Percentiles rank a stretch among this genome's conserved stretches.
phyloP scores from a whole-genome alignment of 2,888 invertebrate genomes.

The Xanthia icteritia region DNA sequence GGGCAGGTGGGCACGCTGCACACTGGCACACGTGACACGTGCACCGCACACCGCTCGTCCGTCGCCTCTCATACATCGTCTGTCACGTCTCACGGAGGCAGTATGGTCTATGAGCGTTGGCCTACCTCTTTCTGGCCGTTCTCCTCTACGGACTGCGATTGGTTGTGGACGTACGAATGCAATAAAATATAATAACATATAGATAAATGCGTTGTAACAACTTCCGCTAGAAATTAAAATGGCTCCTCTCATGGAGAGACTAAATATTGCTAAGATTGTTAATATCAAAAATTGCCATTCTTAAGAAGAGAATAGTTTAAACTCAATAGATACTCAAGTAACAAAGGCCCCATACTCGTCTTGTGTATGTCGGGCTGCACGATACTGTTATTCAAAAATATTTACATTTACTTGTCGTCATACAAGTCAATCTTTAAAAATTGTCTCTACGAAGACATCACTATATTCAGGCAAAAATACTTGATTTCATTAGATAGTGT shows the following conservation, averaged over 20 bases:
- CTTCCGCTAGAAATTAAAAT: constrained; percentile 85
- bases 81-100: constrained; percentile 76
- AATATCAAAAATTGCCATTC: constrained; percentile 84
- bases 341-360: constrained; percentile 87
- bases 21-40: constrained; percentile 30
- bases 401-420: constrained; percentile 88
- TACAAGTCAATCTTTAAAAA: constrained; percentile 86
- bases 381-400: constrained; percentile 84
- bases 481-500: constrained; percentile 86
- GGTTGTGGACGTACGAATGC: constrained; percentile 90
- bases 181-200: constrained; percentile 90
- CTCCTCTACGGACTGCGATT: constrained; percentile 91
- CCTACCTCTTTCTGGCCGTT: constrained; percentile 90
- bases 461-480: constrained; percentile 89
- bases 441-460: constrained; percentile 89
- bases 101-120: constrained; percentile 82
- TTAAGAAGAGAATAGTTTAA: constrained; percentile 82
- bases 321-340: constrained; percentile 84
- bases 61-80: constrained; percentile 75
- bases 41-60: constrained; percentile 59
- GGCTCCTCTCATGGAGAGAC: constrained; percentile 82
- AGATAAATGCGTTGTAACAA: constrained; percentile 90
- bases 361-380: constrained; percentile 83
- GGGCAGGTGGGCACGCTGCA: constrained; percentile 10
- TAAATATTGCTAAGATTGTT: constrained; percentile 77